phyloP scores from a whole-genome alignment of 2,797 vertebrate genomes.

The Eulemur mongoz region DNA sequence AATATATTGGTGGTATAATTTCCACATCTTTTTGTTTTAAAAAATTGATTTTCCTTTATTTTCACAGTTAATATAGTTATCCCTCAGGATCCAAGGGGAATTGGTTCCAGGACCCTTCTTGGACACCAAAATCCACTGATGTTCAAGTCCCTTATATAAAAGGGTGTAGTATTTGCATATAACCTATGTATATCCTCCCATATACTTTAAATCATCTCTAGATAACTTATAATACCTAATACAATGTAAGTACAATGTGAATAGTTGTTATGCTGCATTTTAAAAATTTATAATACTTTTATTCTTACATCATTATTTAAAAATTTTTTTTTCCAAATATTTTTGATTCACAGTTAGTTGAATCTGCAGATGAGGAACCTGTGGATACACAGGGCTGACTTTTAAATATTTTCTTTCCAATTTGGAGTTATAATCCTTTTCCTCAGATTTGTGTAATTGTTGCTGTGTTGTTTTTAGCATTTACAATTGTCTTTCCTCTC shows the following conservation, averaged over 20 bases:
- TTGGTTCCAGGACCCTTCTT: neutral
- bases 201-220: neutral
- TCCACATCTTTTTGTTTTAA: neutral
- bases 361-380: neutral
- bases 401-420: neutral
- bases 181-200: neutral
- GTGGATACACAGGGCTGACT: neutral
- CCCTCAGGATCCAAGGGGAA: neutral
- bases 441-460: neutral
- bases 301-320: neutral
- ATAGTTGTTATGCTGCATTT: neutral
- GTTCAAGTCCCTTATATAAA: neutral
- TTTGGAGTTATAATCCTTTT: neutral
- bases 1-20: neutral
- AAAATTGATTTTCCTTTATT: neutral
- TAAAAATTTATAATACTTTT: neutral
- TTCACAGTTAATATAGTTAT: neutral
- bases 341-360: neutral
- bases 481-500: neutral
- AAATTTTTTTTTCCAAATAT: neutral
- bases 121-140: neutral
- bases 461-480: neutral
- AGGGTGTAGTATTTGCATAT: neutral
- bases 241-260: neutral
- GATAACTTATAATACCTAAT: neutral